These are phyloP conservation scores for Phyto melanocephala DNA, from an alignment of 2,888 invertebrate genomes.

Conservation along the genomic window DNA sequence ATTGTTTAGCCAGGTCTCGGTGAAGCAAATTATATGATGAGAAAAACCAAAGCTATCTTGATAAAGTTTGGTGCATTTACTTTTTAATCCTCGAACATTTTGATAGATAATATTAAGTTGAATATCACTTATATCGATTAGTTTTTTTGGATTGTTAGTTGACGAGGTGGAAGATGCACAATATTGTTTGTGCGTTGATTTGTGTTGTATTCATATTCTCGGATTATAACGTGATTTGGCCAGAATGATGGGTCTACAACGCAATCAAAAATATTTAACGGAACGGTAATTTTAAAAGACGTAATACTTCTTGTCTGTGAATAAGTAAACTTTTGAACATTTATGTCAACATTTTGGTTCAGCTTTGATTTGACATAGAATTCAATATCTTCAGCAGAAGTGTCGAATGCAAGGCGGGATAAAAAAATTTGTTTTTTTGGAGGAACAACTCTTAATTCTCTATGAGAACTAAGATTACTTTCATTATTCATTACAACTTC, in stretches of 20 bases:
- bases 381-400: background rate
- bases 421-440: too few relatives aligned
- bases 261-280: background rate
- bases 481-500: too few relatives aligned
- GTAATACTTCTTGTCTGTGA: too few relatives aligned
- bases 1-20: background rate
- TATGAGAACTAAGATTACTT: too few relatives aligned
- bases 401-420: too few relatives aligned
- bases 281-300: background rate
- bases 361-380: background rate
- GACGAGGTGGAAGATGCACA: too few relatives aligned
- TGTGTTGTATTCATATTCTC: too few relatives aligned
- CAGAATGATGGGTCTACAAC: background rate
- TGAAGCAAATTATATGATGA: too few relatives aligned
- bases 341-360: too few relatives aligned
- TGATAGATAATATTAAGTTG: background rate
- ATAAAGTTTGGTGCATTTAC: background rate
- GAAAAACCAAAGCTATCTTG: background rate
- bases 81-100: background rate
- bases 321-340: too few relatives aligned
- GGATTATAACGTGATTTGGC: too few relatives aligned
- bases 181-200: too few relatives aligned
- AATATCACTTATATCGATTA: background rate
- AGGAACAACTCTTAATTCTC: background rate
- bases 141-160: background rate